phyloP scores from a whole-genome alignment of 2,888 invertebrate genomes.

The Apamea sordens region DNA sequence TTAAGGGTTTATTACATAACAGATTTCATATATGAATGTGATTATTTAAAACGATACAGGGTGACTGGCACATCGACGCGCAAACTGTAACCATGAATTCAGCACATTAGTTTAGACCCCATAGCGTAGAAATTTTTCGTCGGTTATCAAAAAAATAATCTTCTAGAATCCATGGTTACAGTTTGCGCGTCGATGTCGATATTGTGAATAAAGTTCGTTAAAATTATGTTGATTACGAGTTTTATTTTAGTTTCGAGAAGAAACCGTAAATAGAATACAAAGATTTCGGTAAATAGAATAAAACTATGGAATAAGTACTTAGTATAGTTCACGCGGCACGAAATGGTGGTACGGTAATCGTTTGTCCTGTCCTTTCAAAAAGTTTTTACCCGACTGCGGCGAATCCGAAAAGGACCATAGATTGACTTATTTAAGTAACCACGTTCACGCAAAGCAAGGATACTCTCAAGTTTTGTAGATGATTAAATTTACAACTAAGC shows the following conservation, averaged over 20 bases:
- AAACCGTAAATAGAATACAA: background rate
- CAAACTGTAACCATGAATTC: too few species aligned
- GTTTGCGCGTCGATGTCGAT: too few species aligned
- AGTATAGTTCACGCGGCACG: background rate
- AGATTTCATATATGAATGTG: constrained; percentile 57
- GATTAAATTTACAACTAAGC: background rate
- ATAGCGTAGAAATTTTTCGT: too few species aligned
- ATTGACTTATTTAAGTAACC: background rate
- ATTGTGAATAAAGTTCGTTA: constrained; percentile 83
- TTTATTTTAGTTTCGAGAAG: constrained; percentile 19
- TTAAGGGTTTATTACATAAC: constrained; percentile 56
- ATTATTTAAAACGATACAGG: constrained; percentile 50
- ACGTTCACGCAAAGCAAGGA: background rate
- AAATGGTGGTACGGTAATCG: background rate
- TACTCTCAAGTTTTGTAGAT: background rate
- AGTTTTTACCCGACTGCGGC: background rate
- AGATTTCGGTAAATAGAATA: background rate
- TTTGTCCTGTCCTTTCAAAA: background rate
- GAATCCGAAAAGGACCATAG: background rate
- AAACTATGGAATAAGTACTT: background rate
- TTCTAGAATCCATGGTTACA: too few species aligned
- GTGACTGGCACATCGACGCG: too few species aligned
- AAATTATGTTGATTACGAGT: constrained; percentile 60
- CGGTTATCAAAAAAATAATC: too few species aligned
- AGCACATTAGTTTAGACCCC: too few species aligned